Evolutionary conservation across 2,113 vertebrate species (phyloP).

Genomic region (Setophaga coronata): DNA sequence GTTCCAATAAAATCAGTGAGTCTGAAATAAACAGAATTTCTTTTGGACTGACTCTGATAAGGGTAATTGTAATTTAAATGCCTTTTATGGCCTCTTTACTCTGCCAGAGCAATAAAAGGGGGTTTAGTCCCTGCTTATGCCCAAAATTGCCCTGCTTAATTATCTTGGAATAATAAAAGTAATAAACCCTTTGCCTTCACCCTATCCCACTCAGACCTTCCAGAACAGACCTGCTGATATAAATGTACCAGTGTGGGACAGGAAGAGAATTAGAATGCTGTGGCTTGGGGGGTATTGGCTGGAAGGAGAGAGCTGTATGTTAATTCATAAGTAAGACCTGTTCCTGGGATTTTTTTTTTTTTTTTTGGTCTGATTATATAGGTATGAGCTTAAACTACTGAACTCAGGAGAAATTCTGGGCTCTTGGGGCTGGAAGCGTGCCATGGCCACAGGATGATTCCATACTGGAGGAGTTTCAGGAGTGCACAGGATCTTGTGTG

Average conservation of each 20-base stretch:
- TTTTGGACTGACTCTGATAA: background rate
- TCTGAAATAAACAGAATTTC: background rate
- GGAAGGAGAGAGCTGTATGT: background rate
- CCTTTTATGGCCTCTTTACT: slow-evolving; percentile 14
- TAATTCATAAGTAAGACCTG: background rate
- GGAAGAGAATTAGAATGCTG: slow-evolving; percentile 16
- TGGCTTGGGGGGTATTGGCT: slow-evolving; percentile 1
- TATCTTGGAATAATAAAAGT: slow-evolving; percentile 13
- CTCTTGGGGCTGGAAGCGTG: background rate
- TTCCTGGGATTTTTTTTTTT: background rate
- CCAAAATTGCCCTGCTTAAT: slow-evolving; percentile 23
- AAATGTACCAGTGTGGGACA: background rate
- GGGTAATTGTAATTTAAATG: slow-evolving; percentile 17
- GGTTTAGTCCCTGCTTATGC: slow-evolving; percentile 11
- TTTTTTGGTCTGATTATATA: background rate
- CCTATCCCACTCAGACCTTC: background rate
- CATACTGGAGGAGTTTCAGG: background rate
- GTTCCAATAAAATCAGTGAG: background rate
- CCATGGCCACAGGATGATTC: background rate
- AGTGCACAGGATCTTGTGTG: background rate
- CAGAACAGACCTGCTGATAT: background rate
- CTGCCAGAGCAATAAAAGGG: slow-evolving; percentile 38
- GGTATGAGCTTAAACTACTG: slow-evolving; percentile 15
- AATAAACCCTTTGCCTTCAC: slow-evolving; percentile 1
- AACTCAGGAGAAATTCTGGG: background rate